Evolutionary conservation across 2,113 vertebrate species (phyloP), one percentile per base, ranked within the genome.

Genomic region (Semnornis frantzii): DNA sequence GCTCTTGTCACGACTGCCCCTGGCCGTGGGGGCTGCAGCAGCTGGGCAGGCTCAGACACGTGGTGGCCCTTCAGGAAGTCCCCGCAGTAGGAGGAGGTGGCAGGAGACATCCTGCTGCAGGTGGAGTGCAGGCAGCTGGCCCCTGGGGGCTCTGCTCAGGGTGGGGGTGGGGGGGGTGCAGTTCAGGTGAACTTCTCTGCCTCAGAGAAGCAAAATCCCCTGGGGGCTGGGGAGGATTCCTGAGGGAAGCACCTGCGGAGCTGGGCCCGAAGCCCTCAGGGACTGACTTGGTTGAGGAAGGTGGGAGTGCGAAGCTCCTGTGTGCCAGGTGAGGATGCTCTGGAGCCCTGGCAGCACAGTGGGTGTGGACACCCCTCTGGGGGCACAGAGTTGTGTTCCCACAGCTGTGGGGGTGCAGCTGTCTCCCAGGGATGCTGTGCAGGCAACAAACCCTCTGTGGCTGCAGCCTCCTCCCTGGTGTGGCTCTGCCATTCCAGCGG

Each of bases 391-490:
- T 7, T 0, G 1, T 19, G 12, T n/a, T 8, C 2, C 44, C 9
- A 0, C 5, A 28, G 31, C 42, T n/a, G 50, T 2, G 2, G 2
- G 5, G 1, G 11, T 5, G 25, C 3, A 1, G 23, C 19, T 30
- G 25, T 48, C 66, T 75, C 72, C 68, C 16, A 6, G 90, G 79
- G 44, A 55, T 57, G 44, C 57, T 2, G 5, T 23, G 82, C 37
- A 21, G 88, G 89, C 87, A 59, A 16, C 4, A 9, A 25, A 57
- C 15, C 3, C 39, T 39, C 57, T 2, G 50, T 1, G 1, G 5
- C 44, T 82, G 39, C 77, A 17, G 1, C 25, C 65, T 50, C 13
- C 0, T 34, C 82, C 28, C 0, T 27, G 2, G 0, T 46, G 24
- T 24, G 2, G 0, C 57, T 31, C 15, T 5, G 31, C 15, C 8